Base-by-base conservation (phyloP, 2,113 vertebrate genomes). In the Bombycilla garrulus region DNA sequence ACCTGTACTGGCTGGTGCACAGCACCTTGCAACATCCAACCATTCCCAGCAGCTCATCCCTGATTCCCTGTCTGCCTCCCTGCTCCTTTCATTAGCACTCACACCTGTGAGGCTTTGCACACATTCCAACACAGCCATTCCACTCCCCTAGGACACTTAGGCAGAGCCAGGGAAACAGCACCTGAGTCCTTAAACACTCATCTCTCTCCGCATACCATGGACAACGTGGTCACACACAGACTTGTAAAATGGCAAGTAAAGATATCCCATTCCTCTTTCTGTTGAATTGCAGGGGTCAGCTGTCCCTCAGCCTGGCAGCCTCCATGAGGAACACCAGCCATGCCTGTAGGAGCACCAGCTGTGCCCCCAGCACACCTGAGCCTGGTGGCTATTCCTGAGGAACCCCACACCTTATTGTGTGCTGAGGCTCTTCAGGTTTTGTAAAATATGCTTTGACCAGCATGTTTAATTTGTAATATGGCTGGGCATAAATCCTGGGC, bases 121-220 rank as follows among this genome's bases (percentile, higher is more conserved):
- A 28, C 48, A 3, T 9, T 15, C 61, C 33, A 28, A 6, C 60
- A 15, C 28, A 18, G 84, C 83, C 40, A 0, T 36, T 20, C 35
- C 54, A 40, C n/a, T 50, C 24, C 22, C 15, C 40, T 1, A 15
- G 22, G n/a, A 12, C 51, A 15, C 29, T 7, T 3, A 5, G 3
- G 2, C 26, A 25, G 47, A 31, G 66, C 50, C n/a, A 71, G 69
- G 82, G 42, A 70, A 66, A 45, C 0, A 5, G 36, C 0, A 12
- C 31, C 9, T 0, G 2, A 71, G 58, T 51, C 56, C 51, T 58
- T 36, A 44, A 60, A 54, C 17, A 26, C n/a, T 38, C 21, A 3
- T 33, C 61, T 78, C 29, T 60, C 57, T 60, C 23, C 5, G 0
- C 1, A 0, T 2, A 15, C 12, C 11, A 8, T 1, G 79, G 85